Percentiles rank a stretch among this genome's conserved stretches.
These are phyloP conservation scores for Micrastur ruficollis DNA, from an alignment of 2,797 vertebrate genomes.

Conservation along the genomic window DNA sequence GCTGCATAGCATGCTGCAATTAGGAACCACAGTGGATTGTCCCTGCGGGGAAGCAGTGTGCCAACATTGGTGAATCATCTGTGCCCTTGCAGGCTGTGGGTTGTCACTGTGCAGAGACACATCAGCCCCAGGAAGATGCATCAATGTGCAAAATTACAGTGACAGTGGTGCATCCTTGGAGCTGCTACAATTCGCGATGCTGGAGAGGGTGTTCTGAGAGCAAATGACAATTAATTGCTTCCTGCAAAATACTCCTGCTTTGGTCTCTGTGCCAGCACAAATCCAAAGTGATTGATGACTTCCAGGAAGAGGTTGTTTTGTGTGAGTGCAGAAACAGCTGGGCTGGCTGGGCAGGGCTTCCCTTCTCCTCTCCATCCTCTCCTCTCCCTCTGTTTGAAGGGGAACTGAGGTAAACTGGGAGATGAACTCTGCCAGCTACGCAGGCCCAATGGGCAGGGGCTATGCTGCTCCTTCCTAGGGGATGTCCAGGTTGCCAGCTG, in stretches of 20 bases:
- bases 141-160: neutral
- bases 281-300: neutral
- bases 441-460: fast-evolving
- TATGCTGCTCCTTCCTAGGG: neutral
- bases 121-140: neutral
- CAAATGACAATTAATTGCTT: neutral
- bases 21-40: neutral
- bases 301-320: neutral
- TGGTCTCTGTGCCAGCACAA: neutral
- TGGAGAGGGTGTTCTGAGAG: neutral
- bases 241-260: neutral
- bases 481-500: neutral
- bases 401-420: neutral
- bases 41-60: neutral
- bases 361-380: neutral
- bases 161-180: neutral
- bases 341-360: neutral
- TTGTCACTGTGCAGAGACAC: neutral
- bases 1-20: neutral
- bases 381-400: neutral
- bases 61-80: neutral
- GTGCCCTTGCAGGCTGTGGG: neutral
- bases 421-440: neutral
- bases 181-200: neutral
- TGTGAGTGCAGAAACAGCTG: neutral